A percentile compares a stretch with the other conserved stretches of the same genome.
Conservation (phyloP, 1,140 invertebrate species). For the Diachasmimorpha longicaudata region DNA sequence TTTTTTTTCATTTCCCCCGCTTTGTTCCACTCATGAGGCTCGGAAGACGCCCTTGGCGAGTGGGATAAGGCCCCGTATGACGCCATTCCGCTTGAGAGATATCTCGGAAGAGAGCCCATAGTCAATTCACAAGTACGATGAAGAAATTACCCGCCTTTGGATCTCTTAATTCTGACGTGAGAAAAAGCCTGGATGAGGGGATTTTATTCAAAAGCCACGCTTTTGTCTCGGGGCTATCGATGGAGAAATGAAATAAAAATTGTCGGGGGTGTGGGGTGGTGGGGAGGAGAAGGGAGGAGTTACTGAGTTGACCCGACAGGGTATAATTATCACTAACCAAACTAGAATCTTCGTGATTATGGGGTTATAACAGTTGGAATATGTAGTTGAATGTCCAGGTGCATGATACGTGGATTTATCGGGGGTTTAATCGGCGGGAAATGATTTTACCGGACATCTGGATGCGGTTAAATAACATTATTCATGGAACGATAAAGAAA, state of each 20-base stretch:
- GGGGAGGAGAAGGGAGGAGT: neutral
- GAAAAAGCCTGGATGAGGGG: constrained; percentile 34
- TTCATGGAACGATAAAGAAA: no score
- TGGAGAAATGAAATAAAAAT: constrained; percentile 13
- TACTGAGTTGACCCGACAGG: constrained; percentile 38
- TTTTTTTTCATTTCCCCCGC: neutral
- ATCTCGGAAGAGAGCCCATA: neutral
- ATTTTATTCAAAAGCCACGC: neutral
- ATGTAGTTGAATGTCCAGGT: constrained; percentile 37
- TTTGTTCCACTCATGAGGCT: neutral
- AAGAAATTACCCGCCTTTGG: constrained; percentile 55
- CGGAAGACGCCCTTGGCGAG: constrained; percentile 21
- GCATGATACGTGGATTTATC: constrained; percentile 28
- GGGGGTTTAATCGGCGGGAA: constrained; percentile 25
- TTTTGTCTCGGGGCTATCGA: neutral
- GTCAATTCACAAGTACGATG: constrained; percentile 38
- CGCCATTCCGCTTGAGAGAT: constrained; percentile 11
- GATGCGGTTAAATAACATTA: neutral
- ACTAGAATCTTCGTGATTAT: constrained; percentile 60
- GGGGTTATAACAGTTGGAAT: constrained; percentile 32
- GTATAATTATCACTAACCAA: constrained; percentile 57
- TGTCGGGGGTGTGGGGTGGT: no score
- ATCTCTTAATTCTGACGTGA: constrained; percentile 60
- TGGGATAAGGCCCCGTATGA: constrained; percentile 9
- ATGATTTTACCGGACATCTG: neutral